Conservation (phyloP, 2,797 vertebrate genomes). For the Schizopygopsis malacanthus region DNA sequence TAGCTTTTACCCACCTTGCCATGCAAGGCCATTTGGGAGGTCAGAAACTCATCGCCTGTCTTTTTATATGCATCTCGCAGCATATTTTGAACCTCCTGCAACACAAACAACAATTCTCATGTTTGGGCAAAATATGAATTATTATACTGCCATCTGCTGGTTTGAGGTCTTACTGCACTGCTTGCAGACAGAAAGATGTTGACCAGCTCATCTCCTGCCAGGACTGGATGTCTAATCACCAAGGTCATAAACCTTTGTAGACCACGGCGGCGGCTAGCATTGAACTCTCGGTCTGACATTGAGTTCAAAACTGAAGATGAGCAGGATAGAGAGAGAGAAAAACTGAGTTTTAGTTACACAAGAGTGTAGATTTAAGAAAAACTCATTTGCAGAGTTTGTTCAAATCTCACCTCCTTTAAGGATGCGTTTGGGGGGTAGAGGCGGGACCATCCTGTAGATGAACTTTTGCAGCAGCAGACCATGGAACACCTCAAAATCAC, state of each 20-base stretch:
- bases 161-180: conserved; percentile 80
- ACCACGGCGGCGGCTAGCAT: conserved; percentile 89
- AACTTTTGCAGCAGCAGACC: conserved; percentile 93
- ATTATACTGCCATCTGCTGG: not conserved
- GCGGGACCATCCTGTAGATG: conserved; percentile 92
- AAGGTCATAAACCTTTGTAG: conserved; percentile 91
- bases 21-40: conserved; percentile 84
- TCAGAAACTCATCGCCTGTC: conserved; percentile 94
- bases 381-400: not conserved
- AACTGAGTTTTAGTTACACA: conserved; percentile 23
- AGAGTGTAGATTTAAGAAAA: not conserved
- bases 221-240: conserved; percentile 92
- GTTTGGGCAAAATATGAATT: not conserved
- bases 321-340: conserved; percentile 26
- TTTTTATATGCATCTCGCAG: conserved; percentile 89
- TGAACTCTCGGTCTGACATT: conserved; percentile 91
- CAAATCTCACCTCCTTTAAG: conserved; percentile 88
- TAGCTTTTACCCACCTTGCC: conserved; percentile 84
- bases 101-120: not conserved
- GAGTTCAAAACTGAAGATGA: conserved; percentile 69
- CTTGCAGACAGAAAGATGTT: conserved; percentile 93
- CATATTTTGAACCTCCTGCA: conserved; percentile 92
- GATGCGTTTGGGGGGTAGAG: conserved; percentile 94
- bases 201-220: conserved; percentile 90
- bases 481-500: conserved; percentile 96